Evolutionary conservation across 2,797 vertebrate genomes (phyloP).

Genomic region (Syncerus caffer): DNA sequence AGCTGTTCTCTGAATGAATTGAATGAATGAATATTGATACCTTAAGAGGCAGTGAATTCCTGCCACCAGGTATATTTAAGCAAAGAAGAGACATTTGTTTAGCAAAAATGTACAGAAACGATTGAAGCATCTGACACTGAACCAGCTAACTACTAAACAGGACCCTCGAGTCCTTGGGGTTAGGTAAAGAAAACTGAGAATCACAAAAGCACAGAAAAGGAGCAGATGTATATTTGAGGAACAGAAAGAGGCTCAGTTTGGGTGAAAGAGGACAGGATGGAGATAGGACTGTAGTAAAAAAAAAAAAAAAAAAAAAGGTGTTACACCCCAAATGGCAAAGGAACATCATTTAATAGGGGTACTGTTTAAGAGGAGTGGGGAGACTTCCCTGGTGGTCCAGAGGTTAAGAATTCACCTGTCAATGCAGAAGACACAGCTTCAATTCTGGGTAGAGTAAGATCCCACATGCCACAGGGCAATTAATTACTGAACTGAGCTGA

Average conservation of each 20-base stretch:
- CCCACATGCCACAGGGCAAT: background rate
- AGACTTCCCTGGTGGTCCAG: background rate
- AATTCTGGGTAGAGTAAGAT: accelerated
- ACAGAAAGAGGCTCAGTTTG: background rate
- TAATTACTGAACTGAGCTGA: background rate
- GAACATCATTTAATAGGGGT: background rate
- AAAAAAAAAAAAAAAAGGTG: background rate
- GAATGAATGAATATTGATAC: background rate
- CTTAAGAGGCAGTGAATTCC: background rate
- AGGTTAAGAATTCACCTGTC: background rate
- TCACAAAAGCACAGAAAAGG: background rate
- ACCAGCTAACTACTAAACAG: background rate
- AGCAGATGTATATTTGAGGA: background rate
- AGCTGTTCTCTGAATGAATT: background rate
- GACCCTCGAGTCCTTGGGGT: background rate
- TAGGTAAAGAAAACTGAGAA: background rate
- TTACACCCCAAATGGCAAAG: background rate
- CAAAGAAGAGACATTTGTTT: background rate
- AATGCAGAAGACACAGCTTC: background rate
- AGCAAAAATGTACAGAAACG: background rate
- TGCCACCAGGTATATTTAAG: background rate
- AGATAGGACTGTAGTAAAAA: background rate
- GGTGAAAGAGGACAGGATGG: background rate
- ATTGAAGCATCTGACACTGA: background rate
- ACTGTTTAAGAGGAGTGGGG: background rate